phyloP scores from a whole-genome alignment of 2,888 invertebrate species.

The Cephus runcator region DNA sequence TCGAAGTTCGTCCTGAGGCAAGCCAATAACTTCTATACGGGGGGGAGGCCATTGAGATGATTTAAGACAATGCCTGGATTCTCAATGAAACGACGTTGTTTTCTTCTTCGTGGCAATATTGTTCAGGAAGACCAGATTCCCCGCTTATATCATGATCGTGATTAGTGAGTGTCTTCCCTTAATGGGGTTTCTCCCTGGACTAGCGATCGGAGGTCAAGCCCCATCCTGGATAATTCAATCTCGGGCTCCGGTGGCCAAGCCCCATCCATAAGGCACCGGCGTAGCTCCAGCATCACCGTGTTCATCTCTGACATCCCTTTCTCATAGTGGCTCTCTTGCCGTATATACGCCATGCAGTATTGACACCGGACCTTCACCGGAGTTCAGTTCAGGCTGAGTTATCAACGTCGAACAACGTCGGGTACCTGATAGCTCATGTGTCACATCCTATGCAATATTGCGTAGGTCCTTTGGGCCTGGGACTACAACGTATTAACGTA shows the following conservation, averaged over 20 bases:
- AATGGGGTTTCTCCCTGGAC: neutral
- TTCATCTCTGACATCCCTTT: constrained; percentile 2
- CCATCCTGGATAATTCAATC: constrained; percentile 56
- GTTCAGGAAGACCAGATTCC: constrained; percentile 22
- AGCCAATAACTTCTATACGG: neutral
- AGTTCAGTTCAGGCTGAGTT: constrained; percentile 38
- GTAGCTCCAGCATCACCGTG: neutral
- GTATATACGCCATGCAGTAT: constrained; percentile 10
- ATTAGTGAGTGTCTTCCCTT: constrained; percentile 35
- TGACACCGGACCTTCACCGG: constrained; percentile 8
- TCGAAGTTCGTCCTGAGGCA: neutral
- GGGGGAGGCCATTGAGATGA: constrained; percentile 40
- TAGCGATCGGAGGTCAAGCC: constrained; percentile 40
- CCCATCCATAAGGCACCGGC: neutral
- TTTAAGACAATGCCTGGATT: constrained; percentile 40
- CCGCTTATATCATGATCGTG: constrained; percentile 26
- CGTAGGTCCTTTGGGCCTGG: constrained; percentile 1
- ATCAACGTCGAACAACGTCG: constrained; percentile 40
- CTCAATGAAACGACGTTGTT: constrained; percentile 35
- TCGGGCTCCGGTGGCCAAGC: constrained; percentile 22
- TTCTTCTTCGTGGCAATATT: constrained; percentile 42
- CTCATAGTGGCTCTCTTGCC: constrained; percentile 13
- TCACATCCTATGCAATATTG: constrained; percentile 55
- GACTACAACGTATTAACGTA: constrained; percentile 6
- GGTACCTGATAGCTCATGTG: constrained; percentile 16